Conservation (phyloP, 2,888 invertebrate species). For the Argynnis bischoffii region DNA sequence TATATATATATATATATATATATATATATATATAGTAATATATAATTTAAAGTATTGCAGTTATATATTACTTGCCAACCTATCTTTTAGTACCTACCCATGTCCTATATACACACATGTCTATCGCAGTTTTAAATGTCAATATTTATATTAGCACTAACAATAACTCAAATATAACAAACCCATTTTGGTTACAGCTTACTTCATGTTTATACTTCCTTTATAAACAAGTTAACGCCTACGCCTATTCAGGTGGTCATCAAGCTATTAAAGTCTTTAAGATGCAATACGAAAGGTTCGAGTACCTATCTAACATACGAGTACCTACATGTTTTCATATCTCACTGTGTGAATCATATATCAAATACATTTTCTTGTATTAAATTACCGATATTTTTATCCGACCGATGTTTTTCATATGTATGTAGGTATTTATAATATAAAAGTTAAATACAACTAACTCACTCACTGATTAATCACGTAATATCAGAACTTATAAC, state of each 20-base stretch:
- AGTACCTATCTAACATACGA: not conserved
- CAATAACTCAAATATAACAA: constrained; percentile 26
- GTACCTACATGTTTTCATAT: constrained; percentile 10
- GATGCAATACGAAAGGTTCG: not conserved
- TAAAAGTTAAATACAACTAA: too few species aligned
- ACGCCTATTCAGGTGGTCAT: constrained; percentile 11
- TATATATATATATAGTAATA: too few species aligned
- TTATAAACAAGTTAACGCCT: constrained; percentile 24
- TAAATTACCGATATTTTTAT: not conserved
- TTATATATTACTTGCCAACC: not conserved
- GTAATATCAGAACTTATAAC: too few species aligned
- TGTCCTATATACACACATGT: constrained; percentile 5
- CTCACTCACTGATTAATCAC: too few species aligned
- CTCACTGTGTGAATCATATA: constrained; percentile 11
- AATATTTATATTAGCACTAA: constrained; percentile 26
- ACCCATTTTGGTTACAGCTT: constrained; percentile 27
- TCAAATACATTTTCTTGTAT: constrained; percentile 9
- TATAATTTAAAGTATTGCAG: too few species aligned
- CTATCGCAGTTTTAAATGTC: constrained; percentile 13
- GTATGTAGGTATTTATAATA: too few species aligned
- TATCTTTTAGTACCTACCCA: not conserved
- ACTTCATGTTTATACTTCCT: constrained; percentile 26
- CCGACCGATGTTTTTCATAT: too few species aligned
- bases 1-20: too few species aligned
- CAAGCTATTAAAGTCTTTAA: constrained; percentile 16